These are phyloP conservation scores for Saccopteryx bilineata DNA, from an alignment of 2,113 vertebrate genomes.

Conservation along the genomic window DNA sequence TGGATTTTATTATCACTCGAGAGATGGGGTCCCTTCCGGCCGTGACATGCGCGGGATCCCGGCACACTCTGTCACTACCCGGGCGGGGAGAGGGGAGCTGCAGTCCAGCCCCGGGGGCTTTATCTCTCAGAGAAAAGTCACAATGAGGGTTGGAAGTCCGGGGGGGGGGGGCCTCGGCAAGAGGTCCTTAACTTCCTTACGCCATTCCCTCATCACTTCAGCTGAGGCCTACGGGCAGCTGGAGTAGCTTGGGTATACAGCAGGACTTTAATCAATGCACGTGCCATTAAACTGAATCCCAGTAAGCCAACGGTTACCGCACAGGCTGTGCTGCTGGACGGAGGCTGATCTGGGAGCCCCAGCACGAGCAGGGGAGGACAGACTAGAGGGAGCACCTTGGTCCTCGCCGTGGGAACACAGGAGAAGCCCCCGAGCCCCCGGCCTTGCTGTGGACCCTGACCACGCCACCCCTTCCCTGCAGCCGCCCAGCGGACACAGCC, in stretches of 20 bases:
- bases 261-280: not conserved
- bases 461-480: no score
- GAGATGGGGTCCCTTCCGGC: slow-evolving; percentile 63
- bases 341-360: not conserved
- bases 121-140: not conserved
- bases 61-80: accelerated
- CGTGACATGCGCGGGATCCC: not conserved
- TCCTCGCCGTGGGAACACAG: accelerated
- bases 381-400: not conserved
- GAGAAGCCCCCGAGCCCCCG: accelerated
- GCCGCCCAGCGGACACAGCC: not conserved
- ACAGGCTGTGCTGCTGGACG: not conserved
- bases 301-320: accelerated
- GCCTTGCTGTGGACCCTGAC: not conserved
- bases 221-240: not conserved
- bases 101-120: accelerated
- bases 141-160: not conserved
- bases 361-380: accelerated
- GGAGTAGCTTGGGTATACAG: not conserved
- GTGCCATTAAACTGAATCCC: accelerated
- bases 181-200: not conserved
- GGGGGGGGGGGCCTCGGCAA: accelerated
- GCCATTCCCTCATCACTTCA: accelerated
- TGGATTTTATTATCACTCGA: slow-evolving; percentile 76
- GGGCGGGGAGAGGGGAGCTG: not conserved